Conservation (phyloP, 2,113 vertebrate genomes). For the Calypte anna region DNA sequence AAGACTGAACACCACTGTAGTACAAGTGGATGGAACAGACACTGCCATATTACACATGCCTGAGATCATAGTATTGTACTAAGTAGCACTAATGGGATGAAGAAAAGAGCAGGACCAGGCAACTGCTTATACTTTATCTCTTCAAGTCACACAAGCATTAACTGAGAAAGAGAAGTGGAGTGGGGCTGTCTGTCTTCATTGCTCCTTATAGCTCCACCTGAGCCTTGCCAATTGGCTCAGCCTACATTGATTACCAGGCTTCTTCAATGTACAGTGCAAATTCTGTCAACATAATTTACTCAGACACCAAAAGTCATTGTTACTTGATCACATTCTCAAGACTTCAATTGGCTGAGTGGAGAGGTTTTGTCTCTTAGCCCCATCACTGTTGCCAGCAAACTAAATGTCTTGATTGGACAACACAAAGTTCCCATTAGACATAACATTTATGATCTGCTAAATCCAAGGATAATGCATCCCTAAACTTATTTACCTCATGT, state of each 20-base stretch:
- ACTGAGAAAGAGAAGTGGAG: neutral
- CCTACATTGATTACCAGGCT: neutral
- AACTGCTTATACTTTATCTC: neutral
- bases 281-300: neutral
- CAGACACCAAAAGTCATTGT: neutral
- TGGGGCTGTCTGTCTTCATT: neutral
- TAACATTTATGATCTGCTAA: neutral
- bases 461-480: neutral
- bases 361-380: neutral
- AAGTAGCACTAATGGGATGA: neutral
- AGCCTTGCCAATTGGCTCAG: neutral
- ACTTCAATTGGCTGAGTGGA: neutral
- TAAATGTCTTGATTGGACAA: neutral
- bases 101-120: neutral
- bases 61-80: neutral
- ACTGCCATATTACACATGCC: neutral
- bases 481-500: neutral
- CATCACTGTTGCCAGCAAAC: neutral
- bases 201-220: neutral
- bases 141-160: neutral
- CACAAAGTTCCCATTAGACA: neutral
- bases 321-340: neutral
- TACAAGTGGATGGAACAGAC: neutral
- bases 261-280: neutral
- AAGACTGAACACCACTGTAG: fast-evolving